These are phyloP conservation scores for Scrobipalpa atriplicella DNA, from an alignment of 2,888 invertebrate genomes.

Conservation along the genomic window DNA sequence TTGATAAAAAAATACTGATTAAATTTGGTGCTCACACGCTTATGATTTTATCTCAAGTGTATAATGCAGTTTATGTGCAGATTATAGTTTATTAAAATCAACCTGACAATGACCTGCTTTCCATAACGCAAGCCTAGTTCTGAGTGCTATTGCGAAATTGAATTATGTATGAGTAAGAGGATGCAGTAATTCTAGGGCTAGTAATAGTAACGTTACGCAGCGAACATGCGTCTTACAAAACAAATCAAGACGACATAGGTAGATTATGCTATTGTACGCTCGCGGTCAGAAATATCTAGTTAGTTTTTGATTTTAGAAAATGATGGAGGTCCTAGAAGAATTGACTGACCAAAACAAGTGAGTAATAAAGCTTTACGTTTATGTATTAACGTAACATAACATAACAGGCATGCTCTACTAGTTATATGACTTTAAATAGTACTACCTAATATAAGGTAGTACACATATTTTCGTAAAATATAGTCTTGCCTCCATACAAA, in stretches of 20 bases:
- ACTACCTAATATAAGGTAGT: too few species aligned
- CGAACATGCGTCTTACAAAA: slow-evolving; percentile 25
- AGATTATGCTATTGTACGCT: slow-evolving; percentile 13
- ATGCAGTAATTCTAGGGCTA: slow-evolving; percentile 39
- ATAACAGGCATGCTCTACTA: too few species aligned
- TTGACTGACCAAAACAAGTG: too few species aligned
- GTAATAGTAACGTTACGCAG: slow-evolving; percentile 16
- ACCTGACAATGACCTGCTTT: slow-evolving; percentile 68
- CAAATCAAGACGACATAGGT: slow-evolving; percentile 22
- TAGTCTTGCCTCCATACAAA: too few species aligned
- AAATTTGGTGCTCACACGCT: too few species aligned
- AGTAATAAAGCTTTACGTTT: too few species aligned
- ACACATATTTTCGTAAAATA: too few species aligned
- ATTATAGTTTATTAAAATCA: slow-evolving; percentile 16
- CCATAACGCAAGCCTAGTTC: slow-evolving; percentile 46
- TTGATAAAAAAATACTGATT: too few species aligned
- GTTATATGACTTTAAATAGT: too few species aligned
- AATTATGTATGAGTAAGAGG: slow-evolving; percentile 33
- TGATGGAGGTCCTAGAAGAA: too few species aligned
- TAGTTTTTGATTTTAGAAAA: too few species aligned
- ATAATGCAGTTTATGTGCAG: neutral
- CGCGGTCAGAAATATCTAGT: neutral
- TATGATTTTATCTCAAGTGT: slow-evolving; percentile 1
- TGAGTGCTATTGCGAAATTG: slow-evolving; percentile 45
- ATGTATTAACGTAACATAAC: too few species aligned